phyloP scores from a whole-genome alignment of 92 coral and sea anemone genomes.

The Heliopora coerulea region DNA sequence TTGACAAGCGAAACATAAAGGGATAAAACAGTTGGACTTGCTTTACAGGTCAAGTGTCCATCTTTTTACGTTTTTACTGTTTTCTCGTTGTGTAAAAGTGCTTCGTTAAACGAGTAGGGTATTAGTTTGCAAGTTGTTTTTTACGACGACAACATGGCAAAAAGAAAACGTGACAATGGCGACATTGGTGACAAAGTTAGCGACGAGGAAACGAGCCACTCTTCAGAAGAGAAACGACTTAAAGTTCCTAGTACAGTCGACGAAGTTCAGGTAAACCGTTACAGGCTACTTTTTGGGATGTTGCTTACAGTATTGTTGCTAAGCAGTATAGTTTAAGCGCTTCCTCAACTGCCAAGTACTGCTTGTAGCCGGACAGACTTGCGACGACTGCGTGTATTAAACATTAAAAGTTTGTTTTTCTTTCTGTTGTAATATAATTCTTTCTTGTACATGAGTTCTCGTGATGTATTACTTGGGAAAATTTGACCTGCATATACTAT shows the following conservation, averaged over 20 bases:
- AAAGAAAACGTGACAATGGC: conserved; percentile 20
- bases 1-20: conserved; percentile 16
- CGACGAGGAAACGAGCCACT: neutral
- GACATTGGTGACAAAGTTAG: neutral
- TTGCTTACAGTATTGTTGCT: too few species aligned
- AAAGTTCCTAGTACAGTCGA: neutral
- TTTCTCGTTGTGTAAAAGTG: neutral
- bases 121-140: too few species aligned
- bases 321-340: too few species aligned
- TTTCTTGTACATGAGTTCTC: too few species aligned
- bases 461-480: too few species aligned
- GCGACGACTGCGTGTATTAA: too few species aligned
- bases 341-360: too few species aligned
- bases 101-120: too few species aligned
- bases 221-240: conserved; percentile 31
- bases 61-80: neutral
- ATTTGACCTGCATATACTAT: too few species aligned
- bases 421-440: too few species aligned
- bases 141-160: neutral
- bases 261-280: conserved; percentile 2
- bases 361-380: too few species aligned
- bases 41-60: neutral
- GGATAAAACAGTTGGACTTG: conserved; percentile 1
- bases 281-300: neutral
- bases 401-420: too few species aligned